Conservation (phyloP, 2,113 vertebrate genomes). For the Catharus minimus region DNA sequence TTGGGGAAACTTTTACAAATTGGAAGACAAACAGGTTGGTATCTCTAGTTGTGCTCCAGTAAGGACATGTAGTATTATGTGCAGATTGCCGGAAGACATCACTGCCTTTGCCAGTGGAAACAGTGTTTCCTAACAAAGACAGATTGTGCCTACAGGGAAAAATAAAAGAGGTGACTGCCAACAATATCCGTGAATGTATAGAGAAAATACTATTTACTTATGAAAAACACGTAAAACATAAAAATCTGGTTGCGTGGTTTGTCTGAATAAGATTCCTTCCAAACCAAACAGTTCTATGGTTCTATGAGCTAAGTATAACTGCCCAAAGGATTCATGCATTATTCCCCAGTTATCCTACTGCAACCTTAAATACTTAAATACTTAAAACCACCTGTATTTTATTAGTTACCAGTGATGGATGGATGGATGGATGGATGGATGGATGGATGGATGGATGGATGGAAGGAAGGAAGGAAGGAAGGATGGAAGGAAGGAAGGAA, state of each 20-base stretch:
- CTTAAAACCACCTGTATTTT: neutral
- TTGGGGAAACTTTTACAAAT: constrained; percentile 7
- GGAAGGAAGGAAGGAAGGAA: no score
- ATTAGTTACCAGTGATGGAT: neutral
- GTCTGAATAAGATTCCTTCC: neutral
- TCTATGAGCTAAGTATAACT: neutral
- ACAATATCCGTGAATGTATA: neutral
- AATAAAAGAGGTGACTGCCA: neutral
- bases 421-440: no score
- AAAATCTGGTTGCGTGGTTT: neutral
- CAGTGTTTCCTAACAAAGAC: neutral
- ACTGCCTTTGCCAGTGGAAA: neutral
- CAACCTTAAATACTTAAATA: neutral
- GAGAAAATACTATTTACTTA: neutral
- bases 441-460: no score
- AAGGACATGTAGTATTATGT: neutral
- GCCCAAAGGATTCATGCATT: neutral
- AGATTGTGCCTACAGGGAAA: neutral
- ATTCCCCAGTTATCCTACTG: neutral
- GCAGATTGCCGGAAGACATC: neutral
- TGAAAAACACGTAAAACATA: accelerated
- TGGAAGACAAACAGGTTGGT: neutral
- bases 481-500: no score
- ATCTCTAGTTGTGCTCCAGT: neutral
- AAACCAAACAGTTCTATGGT: neutral